A percentile compares a stretch with the other conserved stretches of the same genome.
Evolutionary conservation across 1,140 invertebrate genomes (phyloP).

Genomic region (Temnothorax longispinosus): DNA sequence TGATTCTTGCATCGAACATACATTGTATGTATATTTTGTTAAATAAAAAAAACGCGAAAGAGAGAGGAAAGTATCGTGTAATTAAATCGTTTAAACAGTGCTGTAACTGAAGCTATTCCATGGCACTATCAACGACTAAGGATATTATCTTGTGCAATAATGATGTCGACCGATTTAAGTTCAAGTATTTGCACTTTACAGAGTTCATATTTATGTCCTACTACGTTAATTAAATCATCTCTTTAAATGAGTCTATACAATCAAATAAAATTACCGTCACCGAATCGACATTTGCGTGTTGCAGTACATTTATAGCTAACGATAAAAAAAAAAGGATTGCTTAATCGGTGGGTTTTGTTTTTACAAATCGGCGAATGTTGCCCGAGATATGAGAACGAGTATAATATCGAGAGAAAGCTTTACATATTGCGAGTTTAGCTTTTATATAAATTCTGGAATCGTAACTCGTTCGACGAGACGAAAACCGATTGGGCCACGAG

Average conservation of each 20-base stretch:
- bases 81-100: background rate
- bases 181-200: background rate
- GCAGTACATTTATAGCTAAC: slow-evolving; percentile 18
- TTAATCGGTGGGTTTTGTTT: slow-evolving; percentile 33
- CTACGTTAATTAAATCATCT: slow-evolving; percentile 22
- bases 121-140: background rate
- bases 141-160: background rate
- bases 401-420: slow-evolving; percentile 37
- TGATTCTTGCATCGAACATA: background rate
- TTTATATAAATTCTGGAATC: slow-evolving; percentile 53
- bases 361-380: slow-evolving; percentile 24
- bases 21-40: background rate
- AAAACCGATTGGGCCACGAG: slow-evolving; percentile 34
- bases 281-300: background rate
- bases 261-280: background rate
- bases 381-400: background rate
- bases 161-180: background rate
- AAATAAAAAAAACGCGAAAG: background rate
- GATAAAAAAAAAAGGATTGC: slow-evolving; percentile 32
- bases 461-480: slow-evolving; percentile 29
- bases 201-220: background rate
- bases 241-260: background rate
- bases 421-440: background rate
- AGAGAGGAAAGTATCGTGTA: background rate
- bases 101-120: background rate